Base-by-base conservation (phyloP, 2,113 vertebrate genomes). In the Rana temporaria region DNA sequence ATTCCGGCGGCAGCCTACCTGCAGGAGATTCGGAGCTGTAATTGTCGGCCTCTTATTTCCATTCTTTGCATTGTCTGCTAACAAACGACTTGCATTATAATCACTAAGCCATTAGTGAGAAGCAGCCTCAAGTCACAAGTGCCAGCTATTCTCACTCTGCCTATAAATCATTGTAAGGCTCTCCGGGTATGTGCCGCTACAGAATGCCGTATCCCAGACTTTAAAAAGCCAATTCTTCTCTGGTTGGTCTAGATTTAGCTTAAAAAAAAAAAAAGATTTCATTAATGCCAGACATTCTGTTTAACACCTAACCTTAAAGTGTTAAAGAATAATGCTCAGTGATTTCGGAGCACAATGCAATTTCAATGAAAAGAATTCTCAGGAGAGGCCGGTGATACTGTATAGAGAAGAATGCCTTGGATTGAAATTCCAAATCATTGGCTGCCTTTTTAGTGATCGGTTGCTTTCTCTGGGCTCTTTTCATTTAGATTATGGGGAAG, bases 41-140 rank as follows among this genome's bases (percentile, higher is more conserved):
- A 64, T 86, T 59, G 59, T 64, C 74, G 26, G 86, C 34, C 19
- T n/a, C 62, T 52, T 20, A 84, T 7, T 86, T 70, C 79, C 62
- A 80, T 86, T 75, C 73, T 78, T 76, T 65, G 65, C 62, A 81
- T 85, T 77, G 70, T 82, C 69, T 52, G 62, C 63, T 53, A 78
- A 83, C 78, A 81, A 75, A 4, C 79, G 86, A 32, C 62, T 85
- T 34, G 20, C 69, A 75, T 84, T 76, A 78, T 81, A 84, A 85
- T 86, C 73, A 81, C 83, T 84, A 85, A 81, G 18, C 32, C 84
- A 87, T 88, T 87, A 86, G 84, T 87, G 85, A 87, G 89, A 87
- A 85, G 63, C 55, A 78, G 11, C 53, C 85, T 86, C 85, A 85
- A 73, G 85, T 78, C 9, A 85, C 81, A 87, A 69, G 0, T 68